A percentile compares a stretch with the other conserved stretches of the same genome.
Evolutionary conservation across 2,888 invertebrate genomes (phyloP).

Genomic region (Megamerina dolium): DNA sequence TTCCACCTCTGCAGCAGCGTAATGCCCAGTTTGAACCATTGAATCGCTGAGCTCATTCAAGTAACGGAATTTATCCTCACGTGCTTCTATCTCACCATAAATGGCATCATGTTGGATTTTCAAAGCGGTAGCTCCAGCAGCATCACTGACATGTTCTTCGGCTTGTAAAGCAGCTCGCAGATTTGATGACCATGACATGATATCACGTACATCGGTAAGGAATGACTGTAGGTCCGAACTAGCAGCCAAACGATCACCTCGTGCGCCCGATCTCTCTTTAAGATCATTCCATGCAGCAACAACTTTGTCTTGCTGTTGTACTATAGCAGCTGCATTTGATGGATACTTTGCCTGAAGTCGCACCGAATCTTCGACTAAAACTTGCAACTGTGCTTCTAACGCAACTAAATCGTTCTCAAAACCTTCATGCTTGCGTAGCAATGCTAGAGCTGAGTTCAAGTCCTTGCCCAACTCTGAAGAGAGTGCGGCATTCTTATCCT

Average conservation of each 20-base stretch:
- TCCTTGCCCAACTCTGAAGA: conserved; percentile 76
- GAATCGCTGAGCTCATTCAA: conserved; percentile 71
- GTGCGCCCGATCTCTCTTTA: conserved; percentile 72
- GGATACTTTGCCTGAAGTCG: conserved; percentile 84
- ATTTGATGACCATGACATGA: conserved; percentile 81
- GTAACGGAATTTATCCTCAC: conserved; percentile 72
- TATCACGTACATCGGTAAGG: conserved; percentile 77
- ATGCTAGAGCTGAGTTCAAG: conserved; percentile 75
- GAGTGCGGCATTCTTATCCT: conserved; percentile 81
- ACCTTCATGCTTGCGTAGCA: conserved; percentile 82
- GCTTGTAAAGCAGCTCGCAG: conserved; percentile 71
- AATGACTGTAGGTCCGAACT: conserved; percentile 87
- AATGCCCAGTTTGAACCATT: conserved; percentile 81
- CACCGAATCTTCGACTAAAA: conserved; percentile 87
- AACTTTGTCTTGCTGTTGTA: conserved; percentile 78
- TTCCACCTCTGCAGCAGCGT: conserved; percentile 71
- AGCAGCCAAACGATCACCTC: conserved; percentile 75
- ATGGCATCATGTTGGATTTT: conserved; percentile 78
- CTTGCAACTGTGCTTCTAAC: conserved; percentile 83
- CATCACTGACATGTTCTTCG: conserved; percentile 76
- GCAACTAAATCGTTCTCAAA: conserved; percentile 91
- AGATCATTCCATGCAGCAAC: conserved; percentile 81
- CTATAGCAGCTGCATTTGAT: conserved; percentile 86
- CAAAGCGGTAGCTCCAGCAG: conserved; percentile 71
- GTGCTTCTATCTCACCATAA: conserved; percentile 80